These are phyloP conservation scores for Hippolais icterina DNA, from an alignment of 2,113 vertebrate genomes.

Conservation along the genomic window DNA sequence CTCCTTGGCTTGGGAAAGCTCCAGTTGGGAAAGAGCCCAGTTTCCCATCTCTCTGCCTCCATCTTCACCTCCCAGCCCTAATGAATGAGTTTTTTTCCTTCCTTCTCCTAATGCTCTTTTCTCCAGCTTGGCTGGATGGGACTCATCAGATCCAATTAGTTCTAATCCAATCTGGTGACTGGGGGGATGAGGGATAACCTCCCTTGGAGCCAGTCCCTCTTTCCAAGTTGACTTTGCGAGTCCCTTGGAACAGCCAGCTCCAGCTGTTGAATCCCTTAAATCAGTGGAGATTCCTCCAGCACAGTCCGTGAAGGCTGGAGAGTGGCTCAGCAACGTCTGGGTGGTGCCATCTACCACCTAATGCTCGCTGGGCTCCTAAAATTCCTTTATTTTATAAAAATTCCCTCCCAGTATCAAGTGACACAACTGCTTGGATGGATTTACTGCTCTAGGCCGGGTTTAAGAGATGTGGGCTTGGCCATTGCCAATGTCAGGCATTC, in stretches of 20 bases:
- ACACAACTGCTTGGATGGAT: not conserved
- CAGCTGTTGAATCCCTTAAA: not conserved
- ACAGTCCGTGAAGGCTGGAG: not conserved
- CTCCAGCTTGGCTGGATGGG: not conserved
- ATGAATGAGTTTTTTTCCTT: slow-evolving; percentile 31
- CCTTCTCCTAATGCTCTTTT: slow-evolving; percentile 48
- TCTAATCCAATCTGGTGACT: not conserved
- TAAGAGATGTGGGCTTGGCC: not conserved
- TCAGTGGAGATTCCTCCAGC: not conserved
- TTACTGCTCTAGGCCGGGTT: not conserved
- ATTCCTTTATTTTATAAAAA: not conserved
- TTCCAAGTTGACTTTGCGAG: not conserved
- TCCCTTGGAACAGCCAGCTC: not conserved
- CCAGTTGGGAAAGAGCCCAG: slow-evolving; percentile 53
- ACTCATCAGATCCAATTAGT: not conserved
- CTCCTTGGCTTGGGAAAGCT: slow-evolving; percentile 49
- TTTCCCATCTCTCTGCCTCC: slow-evolving; percentile 61
- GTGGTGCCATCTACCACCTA: not conserved
- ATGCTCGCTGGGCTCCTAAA: fast-evolving
- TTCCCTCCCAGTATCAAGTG: not conserved
- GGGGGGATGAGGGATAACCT: not conserved
- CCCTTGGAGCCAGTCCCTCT: not conserved
- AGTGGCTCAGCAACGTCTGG: fast-evolving
- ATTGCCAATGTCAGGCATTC: not conserved
- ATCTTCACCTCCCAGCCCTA: slow-evolving; percentile 50